Base-by-base conservation (phyloP, 2,888 invertebrate genomes). In the Drosophila mercatorum region DNA sequence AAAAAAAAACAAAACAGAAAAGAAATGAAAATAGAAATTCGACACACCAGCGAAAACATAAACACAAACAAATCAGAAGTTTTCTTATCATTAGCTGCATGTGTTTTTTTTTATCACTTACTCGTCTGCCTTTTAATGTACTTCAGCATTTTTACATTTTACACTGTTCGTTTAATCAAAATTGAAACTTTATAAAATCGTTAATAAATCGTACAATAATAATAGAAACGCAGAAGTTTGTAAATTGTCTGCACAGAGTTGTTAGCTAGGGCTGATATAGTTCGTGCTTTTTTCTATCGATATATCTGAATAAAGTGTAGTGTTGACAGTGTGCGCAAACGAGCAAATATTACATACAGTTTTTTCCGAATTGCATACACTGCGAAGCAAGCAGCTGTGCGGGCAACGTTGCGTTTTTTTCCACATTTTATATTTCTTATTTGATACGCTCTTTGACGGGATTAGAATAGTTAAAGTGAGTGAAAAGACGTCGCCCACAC, bases 51-150 rank as follows among this genome's bases (percentile, higher is more conserved):
- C 22, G 34, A 28, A 69, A 72, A 75, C 60, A 59, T 68, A 69
- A 80, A 80, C 70, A 79, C n/a, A 62, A 56, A 51, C 53, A 64
- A 34, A 11, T 31, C 14, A 56, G 26, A 49, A 36, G 44, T 36
- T 40, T 28, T 69, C n/a, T 28, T 28, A 61, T 22, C 11, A 22
- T 26, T 26, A 17, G 41, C 7, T 40, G 5, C n/a, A 12, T 26
- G 12, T 22, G 12, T 8, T 34, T 11, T 28, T 28, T 12, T 26
- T 34, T 46, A 34, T 17, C 17, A 72, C 86, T 85, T 83, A 91
- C 91, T 87, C 68, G 88, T 88, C 71, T 91, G 91, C 76, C 84
- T 88, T 60, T 89, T 91, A 38, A 91, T 90, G 80, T 91, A 91
- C 72, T 90, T 91, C 28, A 91, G 68, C 91, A 91, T 91, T 59